Percentiles rank a stretch among this genome's conserved stretches.
These are phyloP conservation scores for Chirona hameri DNA, from an alignment of 2,888 invertebrate species.

Conservation along the genomic window DNA sequence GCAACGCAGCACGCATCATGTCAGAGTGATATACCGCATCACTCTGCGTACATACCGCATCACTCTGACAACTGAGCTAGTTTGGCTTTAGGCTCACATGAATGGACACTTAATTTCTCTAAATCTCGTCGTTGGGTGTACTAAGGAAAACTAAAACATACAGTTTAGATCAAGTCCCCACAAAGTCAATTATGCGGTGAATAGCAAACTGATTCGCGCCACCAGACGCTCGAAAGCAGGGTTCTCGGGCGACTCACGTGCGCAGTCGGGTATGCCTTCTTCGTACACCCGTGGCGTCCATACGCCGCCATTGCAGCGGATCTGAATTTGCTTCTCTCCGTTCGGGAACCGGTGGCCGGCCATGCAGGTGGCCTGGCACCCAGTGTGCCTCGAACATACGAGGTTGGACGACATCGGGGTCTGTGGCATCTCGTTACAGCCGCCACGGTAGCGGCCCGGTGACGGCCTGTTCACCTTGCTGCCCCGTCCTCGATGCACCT, in stretches of 20 bases:
- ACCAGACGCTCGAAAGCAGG: too few species aligned
- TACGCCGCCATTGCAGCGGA: slow-evolving; percentile 52
- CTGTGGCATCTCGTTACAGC: slow-evolving; percentile 34
- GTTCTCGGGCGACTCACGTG: slow-evolving; percentile 52
- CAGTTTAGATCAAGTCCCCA: too few species aligned
- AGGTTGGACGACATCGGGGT: slow-evolving; percentile 34
- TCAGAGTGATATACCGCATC: too few species aligned
- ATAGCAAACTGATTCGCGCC: too few species aligned
- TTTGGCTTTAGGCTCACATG: background rate
- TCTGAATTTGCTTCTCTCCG: slow-evolving; percentile 50
- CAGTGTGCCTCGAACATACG: slow-evolving; percentile 45
- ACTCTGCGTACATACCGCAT: background rate
- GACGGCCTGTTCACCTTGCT: background rate
- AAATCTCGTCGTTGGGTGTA: too few species aligned
- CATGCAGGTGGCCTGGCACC: slow-evolving; percentile 54
- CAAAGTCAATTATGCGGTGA: too few species aligned
- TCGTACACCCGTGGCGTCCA: slow-evolving; percentile 54
- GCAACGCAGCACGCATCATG: too few species aligned
- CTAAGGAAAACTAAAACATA: too few species aligned
- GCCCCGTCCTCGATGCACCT: background rate
- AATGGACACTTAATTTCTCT: too few species aligned
- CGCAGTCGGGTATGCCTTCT: slow-evolving; percentile 58
- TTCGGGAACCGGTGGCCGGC: slow-evolving; percentile 55
- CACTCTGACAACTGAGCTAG: too few species aligned
- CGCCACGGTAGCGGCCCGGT: background rate